phyloP scores from a whole-genome alignment of 2,113 vertebrate species.

The Murina feae region DNA sequence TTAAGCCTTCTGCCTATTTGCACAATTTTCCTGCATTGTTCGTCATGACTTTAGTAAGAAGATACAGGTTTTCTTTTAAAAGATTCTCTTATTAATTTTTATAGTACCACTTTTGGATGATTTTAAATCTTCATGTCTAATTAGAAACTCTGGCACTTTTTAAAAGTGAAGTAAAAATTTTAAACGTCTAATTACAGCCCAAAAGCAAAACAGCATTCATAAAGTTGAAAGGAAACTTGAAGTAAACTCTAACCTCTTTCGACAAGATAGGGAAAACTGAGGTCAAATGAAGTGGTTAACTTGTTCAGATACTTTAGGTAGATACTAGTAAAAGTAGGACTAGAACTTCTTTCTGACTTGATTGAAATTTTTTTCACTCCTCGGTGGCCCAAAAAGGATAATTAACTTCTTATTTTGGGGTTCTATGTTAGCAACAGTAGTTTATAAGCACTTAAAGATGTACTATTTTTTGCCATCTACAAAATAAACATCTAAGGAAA shows the following conservation, averaged over 20 bases:
- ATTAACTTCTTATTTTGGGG: neutral
- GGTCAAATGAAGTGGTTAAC: neutral
- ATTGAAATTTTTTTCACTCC: neutral
- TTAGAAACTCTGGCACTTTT: neutral
- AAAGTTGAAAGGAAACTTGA: neutral
- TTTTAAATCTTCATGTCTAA: neutral
- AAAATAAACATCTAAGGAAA: conserved; percentile 37
- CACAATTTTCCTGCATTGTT: neutral
- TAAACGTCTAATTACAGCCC: neutral
- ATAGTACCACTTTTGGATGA: neutral
- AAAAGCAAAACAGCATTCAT: neutral
- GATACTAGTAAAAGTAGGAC: neutral
- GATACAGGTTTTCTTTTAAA: neutral
- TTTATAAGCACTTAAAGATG: conserved; percentile 20
- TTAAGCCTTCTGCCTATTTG: neutral
- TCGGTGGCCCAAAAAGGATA: neutral
- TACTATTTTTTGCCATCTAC: neutral
- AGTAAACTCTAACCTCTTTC: neutral
- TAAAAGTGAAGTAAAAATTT: neutral
- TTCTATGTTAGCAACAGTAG: neutral
- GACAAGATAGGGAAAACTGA: neutral
- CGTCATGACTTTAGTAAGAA: neutral
- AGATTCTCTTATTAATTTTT: neutral
- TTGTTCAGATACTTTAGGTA: neutral
- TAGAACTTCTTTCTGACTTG: neutral